Percentiles rank a stretch among this genome's conserved stretches.
Evolutionary conservation across 1,140 invertebrate genomes (phyloP).

Genomic region (Lordiphosa clarofinis): DNA sequence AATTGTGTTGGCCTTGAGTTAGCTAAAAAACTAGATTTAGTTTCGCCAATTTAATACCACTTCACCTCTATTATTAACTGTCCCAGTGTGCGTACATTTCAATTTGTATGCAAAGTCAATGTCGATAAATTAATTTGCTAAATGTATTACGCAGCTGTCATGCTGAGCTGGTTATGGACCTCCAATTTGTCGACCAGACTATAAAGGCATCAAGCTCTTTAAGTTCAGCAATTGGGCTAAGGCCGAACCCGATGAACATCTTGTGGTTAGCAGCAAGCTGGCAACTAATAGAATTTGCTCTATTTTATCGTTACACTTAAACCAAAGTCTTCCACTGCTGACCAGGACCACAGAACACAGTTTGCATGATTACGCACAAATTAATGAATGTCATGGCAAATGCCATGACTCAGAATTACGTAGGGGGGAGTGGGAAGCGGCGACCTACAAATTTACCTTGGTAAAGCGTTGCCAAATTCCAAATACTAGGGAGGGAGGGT

Average conservation of each 20-base stretch:
- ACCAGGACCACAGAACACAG: background rate
- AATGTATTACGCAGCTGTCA: conserved; percentile 7
- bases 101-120: conserved; percentile 17
- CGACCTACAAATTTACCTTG: conserved; percentile 8
- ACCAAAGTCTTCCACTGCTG: background rate
- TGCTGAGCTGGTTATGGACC: background rate
- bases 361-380: conserved; percentile 15
- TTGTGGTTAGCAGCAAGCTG: conserved; percentile 8
- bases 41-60: too few relatives aligned
- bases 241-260: too few relatives aligned
- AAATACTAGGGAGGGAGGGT: background rate
- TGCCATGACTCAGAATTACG: background rate
- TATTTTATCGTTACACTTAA: background rate
- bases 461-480: conserved; percentile 3
- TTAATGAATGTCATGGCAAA: conserved; percentile 14
- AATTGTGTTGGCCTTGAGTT: too few relatives aligned
- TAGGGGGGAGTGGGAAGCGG: too few relatives aligned
- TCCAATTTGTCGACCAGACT: conserved; percentile 6
- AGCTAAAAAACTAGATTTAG: too few relatives aligned
- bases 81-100: background rate
- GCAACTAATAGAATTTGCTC: conserved; percentile 6
- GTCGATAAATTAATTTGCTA: conserved; percentile 14
- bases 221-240: background rate
- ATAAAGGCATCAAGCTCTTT: conserved; percentile 5
- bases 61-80: background rate